phyloP scores from a whole-genome alignment of 1,140 invertebrate genomes.

The Potamilus streckersoni region DNA sequence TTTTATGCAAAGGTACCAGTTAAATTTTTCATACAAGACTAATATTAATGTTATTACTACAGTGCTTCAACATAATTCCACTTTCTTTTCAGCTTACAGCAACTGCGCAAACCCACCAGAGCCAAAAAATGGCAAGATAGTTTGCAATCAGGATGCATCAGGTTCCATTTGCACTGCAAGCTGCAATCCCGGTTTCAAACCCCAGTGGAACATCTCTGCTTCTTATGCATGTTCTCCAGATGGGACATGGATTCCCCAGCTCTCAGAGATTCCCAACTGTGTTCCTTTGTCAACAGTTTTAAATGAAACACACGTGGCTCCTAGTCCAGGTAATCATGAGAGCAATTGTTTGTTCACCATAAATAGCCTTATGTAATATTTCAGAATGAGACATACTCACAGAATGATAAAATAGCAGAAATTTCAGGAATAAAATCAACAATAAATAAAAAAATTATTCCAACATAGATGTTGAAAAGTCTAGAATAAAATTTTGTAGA shows the following conservation, averaged over 20 bases:
- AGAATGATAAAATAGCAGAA: background rate
- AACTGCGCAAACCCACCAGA: constrained; percentile 14
- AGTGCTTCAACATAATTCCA: background rate
- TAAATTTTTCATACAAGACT: background rate
- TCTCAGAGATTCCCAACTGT: constrained; percentile 76
- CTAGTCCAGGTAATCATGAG: background rate
- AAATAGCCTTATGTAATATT: background rate
- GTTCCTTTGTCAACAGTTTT: constrained; percentile 72
- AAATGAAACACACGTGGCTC: too few species aligned
- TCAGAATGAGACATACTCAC: background rate
- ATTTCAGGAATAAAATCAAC: background rate
- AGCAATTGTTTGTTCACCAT: background rate
- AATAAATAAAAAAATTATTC: background rate
- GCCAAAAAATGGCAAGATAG: constrained; percentile 21
- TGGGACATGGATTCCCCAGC: constrained; percentile 76
- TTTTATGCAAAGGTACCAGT: background rate
- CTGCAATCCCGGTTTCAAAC: constrained; percentile 75
- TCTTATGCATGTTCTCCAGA: constrained; percentile 76
- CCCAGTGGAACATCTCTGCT: constrained; percentile 73
- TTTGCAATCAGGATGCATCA: constrained; percentile 12
- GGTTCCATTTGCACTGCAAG: constrained; percentile 71
- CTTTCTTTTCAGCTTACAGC: constrained; percentile 12
- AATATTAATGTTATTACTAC: too few species aligned
- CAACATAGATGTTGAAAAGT: too few species aligned
- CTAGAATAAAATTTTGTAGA: too few species aligned